A percentile compares a stretch with the other conserved stretches of the same genome.
These are phyloP conservation scores for Dryas iulia DNA, from an alignment of 1,140 invertebrate species.

Conservation along the genomic window DNA sequence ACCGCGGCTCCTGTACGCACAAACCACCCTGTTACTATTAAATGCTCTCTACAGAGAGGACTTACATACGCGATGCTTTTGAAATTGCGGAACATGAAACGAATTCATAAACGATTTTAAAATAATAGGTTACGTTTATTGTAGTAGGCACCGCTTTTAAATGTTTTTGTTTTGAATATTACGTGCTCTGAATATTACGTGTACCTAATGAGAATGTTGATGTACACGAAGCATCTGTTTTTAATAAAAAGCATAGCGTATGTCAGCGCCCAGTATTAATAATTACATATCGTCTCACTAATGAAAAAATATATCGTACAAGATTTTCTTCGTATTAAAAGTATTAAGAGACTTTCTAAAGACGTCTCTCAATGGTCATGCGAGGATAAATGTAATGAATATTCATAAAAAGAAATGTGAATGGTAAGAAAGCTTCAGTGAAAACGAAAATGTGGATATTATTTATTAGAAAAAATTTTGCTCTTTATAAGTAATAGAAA, in stretches of 20 bases:
- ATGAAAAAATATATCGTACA: slow-evolving; percentile 34
- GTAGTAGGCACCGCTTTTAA: slow-evolving; percentile 21
- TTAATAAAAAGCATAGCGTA: slow-evolving; percentile 34
- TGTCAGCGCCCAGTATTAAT: slow-evolving; percentile 28
- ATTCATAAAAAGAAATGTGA: slow-evolving; percentile 32
- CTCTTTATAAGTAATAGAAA: slow-evolving; percentile 14
- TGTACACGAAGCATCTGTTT: slow-evolving; percentile 14
- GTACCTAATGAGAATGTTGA: not conserved
- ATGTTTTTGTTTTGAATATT: not conserved
- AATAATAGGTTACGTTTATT: not conserved
- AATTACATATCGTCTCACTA: slow-evolving; percentile 14
- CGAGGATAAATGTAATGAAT: slow-evolving; percentile 35
- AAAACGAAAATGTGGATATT: slow-evolving; percentile 8
- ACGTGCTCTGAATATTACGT: not conserved
- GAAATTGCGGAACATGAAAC: too few relatives aligned
- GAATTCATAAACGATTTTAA: not conserved
- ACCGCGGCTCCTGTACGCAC: slow-evolving; percentile 78
- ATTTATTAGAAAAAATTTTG: not conserved
- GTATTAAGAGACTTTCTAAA: slow-evolving; percentile 25
- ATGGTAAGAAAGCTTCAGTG: slow-evolving; percentile 9
- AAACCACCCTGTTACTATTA: slow-evolving; percentile 73
- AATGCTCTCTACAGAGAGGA: slow-evolving; percentile 18
- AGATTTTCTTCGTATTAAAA: slow-evolving; percentile 37
- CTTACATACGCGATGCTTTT: slow-evolving; percentile 33
- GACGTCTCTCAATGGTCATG: slow-evolving; percentile 29